phyloP scores from a whole-genome alignment of 2,888 invertebrate species.

The Drosophila setosimentum region DNA sequence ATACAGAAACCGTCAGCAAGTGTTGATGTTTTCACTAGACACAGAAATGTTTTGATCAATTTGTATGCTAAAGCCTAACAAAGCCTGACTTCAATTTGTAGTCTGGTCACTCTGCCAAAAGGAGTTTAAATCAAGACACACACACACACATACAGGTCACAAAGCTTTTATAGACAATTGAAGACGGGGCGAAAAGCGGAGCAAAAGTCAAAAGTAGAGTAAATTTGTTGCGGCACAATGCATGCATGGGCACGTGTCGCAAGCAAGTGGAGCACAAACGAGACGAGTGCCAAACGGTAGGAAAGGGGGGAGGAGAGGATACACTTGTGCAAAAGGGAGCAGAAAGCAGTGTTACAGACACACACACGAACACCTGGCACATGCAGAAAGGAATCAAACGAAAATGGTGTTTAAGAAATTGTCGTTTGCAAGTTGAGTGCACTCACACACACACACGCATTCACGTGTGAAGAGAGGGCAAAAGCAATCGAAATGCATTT shows the following conservation, averaged over 20 bases:
- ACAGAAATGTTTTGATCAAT: constrained; percentile 4
- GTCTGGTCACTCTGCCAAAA: constrained; percentile 47
- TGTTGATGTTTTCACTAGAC: not conserved
- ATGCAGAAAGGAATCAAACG: constrained; percentile 56
- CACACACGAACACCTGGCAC: constrained; percentile 33
- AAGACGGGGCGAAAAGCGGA: constrained; percentile 22
- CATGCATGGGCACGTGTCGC: constrained; percentile 71
- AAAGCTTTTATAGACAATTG: constrained; percentile 39
- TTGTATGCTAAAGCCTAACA: constrained; percentile 1
- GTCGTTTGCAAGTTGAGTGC: constrained; percentile 68
- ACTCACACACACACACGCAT: constrained; percentile 39
- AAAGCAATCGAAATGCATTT: constrained; percentile 80
- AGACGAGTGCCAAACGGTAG: constrained; percentile 7
- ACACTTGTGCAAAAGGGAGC: constrained; percentile 49
- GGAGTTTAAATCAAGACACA: constrained; percentile 43
- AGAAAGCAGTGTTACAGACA: constrained; percentile 31
- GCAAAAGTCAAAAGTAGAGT: constrained; percentile 68
- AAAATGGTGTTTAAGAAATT: constrained; percentile 67
- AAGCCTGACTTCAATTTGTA: constrained; percentile 16
- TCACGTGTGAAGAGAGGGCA: constrained; percentile 17
- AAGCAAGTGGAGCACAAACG: constrained; percentile 44
- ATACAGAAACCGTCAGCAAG: not conserved
- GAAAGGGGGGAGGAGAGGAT: not conserved
- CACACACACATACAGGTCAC: constrained; percentile 34
- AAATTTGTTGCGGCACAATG: constrained; percentile 72